A percentile compares a stretch with the other conserved stretches of the same genome.
Evolutionary conservation across 2,113 vertebrate species (phyloP).

Genomic region (Pygoscelis antarcticus): DNA sequence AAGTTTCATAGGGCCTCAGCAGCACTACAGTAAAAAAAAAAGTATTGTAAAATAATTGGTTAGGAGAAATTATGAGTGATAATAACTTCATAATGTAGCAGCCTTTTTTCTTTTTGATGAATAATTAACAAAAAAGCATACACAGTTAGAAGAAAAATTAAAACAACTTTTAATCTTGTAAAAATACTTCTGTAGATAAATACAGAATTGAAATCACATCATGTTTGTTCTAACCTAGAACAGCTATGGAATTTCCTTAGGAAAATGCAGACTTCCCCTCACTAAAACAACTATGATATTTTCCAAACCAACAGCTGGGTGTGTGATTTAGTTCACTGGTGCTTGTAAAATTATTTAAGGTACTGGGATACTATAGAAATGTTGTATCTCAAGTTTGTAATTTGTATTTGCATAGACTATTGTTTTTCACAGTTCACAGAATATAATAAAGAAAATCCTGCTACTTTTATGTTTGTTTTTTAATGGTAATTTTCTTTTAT

Average conservation of each 20-base stretch:
- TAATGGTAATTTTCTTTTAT: background rate
- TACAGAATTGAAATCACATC: background rate
- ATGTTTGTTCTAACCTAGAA: background rate
- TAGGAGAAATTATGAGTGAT: background rate
- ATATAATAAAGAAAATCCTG: background rate
- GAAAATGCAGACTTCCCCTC: background rate
- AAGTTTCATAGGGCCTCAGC: background rate
- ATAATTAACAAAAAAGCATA: background rate
- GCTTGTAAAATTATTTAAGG: background rate
- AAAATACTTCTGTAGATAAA: background rate
- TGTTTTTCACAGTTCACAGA: background rate
- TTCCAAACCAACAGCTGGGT: background rate
- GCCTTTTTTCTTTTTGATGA: background rate
- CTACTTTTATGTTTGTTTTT: rapidly evolving
- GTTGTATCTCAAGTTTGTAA: background rate
- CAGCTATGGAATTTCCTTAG: background rate
- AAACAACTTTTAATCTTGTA: background rate
- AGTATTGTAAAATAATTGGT: background rate
- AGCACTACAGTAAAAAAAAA: background rate
- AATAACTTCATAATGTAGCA: background rate
- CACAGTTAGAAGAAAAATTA: background rate
- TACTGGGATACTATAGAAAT: background rate
- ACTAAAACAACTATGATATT: background rate
- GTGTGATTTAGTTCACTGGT: background rate
- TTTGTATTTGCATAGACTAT: background rate